phyloP scores from a whole-genome alignment of 2,797 vertebrate species.

The Peromyscus nudipes region DNA sequence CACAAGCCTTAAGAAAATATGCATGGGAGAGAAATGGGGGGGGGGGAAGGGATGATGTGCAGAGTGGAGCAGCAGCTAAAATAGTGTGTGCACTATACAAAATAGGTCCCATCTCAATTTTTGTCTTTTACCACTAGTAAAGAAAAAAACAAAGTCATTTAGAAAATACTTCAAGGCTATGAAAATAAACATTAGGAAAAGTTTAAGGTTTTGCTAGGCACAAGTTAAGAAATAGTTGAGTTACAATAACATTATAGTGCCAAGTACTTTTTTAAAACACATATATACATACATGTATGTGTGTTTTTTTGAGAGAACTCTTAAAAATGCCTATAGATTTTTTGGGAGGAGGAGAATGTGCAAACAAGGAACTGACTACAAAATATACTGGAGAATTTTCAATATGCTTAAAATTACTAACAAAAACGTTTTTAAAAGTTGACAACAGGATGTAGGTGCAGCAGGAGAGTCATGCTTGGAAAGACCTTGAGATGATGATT shows the following conservation, averaged over 20 bases:
- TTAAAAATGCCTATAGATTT: slow-evolving; percentile 30
- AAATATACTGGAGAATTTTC: slow-evolving; percentile 26
- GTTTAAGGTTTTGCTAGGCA: not conserved
- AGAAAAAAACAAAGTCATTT: slow-evolving; percentile 20
- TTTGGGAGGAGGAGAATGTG: not conserved
- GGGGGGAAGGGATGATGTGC: not conserved
- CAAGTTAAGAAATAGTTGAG: not conserved
- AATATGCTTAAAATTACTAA: slow-evolving; percentile 59
- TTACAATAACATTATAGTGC: slow-evolving; percentile 54
- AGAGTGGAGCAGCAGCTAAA: no score
- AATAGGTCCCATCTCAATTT: not conserved
- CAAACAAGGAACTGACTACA: not conserved
- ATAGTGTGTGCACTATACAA: not conserved
- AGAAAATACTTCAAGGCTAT: slow-evolving; percentile 54
- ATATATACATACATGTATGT: not conserved
- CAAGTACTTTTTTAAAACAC: not conserved
- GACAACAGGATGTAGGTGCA: not conserved
- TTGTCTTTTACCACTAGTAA: not conserved
- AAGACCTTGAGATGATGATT: not conserved
- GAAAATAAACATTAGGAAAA: slow-evolving; percentile 49
- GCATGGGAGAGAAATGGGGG: not conserved
- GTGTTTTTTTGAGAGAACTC: not conserved
- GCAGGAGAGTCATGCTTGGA: not conserved
- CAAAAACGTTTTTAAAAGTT: slow-evolving; percentile 49
- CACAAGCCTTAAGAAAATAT: not conserved